These are phyloP conservation scores for Drosophila dives DNA, from an alignment of 2,888 invertebrate species.

Conservation along the genomic window DNA sequence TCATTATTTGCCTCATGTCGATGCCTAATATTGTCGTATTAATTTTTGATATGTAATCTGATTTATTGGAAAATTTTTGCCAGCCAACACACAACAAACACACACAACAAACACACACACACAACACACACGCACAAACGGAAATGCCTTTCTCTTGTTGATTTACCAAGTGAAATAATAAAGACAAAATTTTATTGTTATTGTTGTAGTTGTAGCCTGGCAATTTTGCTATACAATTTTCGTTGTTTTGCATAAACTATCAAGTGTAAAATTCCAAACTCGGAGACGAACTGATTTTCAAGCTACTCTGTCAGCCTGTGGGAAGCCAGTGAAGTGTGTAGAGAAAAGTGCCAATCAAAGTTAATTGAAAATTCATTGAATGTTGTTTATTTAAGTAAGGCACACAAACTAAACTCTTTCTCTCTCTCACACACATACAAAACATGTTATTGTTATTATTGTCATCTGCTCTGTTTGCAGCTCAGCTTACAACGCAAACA, in stretches of 20 bases:
- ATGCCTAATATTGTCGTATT: conserved; percentile 47
- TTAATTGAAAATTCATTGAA: conserved; percentile 81
- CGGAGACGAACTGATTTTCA: conserved; percentile 17
- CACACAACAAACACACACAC: neutral
- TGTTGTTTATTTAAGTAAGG: conserved; percentile 76
- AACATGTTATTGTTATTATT: conserved; percentile 28
- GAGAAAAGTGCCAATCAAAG: conserved; percentile 79
- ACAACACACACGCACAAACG: conserved; percentile 14
- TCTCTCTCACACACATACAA: conserved; percentile 12
- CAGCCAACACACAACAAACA: conserved; percentile 8
- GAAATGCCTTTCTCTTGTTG: conserved; percentile 62
- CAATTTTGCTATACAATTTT: conserved; percentile 28
- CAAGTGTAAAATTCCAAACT: conserved; percentile 50
- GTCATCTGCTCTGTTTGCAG: conserved; percentile 59
- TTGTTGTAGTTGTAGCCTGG: conserved; percentile 5
- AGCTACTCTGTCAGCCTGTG: conserved; percentile 14
- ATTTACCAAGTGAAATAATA: conserved; percentile 54
- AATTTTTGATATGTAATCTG: conserved; percentile 56
- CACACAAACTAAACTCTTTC: conserved; percentile 51
- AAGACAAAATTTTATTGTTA: conserved; percentile 25
- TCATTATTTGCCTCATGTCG: conserved; percentile 55
- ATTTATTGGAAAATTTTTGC: conserved; percentile 60
- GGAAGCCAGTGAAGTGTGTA: conserved; percentile 55
- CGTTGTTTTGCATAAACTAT: conserved; percentile 52
- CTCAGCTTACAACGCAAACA: conserved; percentile 76